Conservation (phyloP, 2,797 vertebrate species). For the Salarias fasciatus region DNA sequence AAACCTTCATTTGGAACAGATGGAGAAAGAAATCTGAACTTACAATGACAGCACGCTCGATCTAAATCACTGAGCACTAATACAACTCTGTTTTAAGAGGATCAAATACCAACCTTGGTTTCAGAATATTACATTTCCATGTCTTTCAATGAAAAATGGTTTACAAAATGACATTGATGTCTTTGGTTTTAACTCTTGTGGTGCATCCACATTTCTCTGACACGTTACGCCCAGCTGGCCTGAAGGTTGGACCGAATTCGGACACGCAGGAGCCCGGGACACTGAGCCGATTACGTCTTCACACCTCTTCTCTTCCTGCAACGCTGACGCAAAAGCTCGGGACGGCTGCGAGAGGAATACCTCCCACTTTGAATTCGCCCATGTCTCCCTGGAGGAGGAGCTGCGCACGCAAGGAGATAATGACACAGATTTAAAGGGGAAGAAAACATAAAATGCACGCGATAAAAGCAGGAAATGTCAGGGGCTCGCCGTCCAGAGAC, state of each 20-base stretch:
- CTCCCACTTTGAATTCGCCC: conserved; percentile 37
- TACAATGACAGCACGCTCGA: too few relatives aligned
- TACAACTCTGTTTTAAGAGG: too few relatives aligned
- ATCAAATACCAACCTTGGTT: too few relatives aligned
- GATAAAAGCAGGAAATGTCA: conserved; percentile 20
- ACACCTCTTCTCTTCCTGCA: conserved; percentile 27
- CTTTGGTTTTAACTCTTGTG: background rate
- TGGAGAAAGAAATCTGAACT: too few relatives aligned
- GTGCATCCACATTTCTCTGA: conserved; percentile 17
- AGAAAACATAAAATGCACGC: conserved; percentile 6
- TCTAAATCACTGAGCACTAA: too few relatives aligned
- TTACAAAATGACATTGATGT: background rate
- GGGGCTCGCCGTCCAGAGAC: conserved; percentile 21
- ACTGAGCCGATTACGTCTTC: conserved; percentile 41
- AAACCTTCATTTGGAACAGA: too few relatives aligned
- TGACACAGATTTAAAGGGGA: conserved; percentile 16
- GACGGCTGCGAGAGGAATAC: conserved; percentile 22
- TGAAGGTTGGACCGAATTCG: conserved; percentile 28
- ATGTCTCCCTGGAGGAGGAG: conserved; percentile 10
- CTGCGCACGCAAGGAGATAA: conserved; percentile 17
- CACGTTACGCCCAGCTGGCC: conserved; percentile 2
- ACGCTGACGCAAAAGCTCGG: conserved; percentile 11
- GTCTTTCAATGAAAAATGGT: background rate
- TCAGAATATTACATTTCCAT: too few relatives aligned
- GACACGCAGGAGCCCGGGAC: conserved; percentile 11